Conservation (phyloP, 2,797 vertebrate species). For the Erpetoichthys calabaricus region DNA sequence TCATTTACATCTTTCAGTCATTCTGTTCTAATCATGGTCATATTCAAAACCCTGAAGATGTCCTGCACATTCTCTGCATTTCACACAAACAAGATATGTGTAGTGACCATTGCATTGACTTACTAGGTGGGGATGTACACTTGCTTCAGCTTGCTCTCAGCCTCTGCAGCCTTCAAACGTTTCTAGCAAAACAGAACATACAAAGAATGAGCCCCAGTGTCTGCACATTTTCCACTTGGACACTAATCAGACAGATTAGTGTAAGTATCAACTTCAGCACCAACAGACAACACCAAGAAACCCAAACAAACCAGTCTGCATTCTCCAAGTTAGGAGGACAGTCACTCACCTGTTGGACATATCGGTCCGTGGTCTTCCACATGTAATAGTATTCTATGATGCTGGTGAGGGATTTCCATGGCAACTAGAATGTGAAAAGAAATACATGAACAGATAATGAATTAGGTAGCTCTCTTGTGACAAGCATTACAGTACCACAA, state of each 20-base stretch:
- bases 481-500: not conserved
- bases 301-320: not conserved
- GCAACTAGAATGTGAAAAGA: constrained; percentile 48
- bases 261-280: not conserved
- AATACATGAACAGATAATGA: constrained; percentile 13
- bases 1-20: no score
- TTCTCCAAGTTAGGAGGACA: not conserved
- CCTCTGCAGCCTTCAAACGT: constrained; percentile 90
- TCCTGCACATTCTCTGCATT: no score
- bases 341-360: constrained; percentile 64
- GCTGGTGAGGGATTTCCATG: constrained; percentile 71
- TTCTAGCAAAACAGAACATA: constrained; percentile 52
- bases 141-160: constrained; percentile 95
- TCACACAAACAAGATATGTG: no score
- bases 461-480: not conserved
- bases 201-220: constrained; percentile 6
- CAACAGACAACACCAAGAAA: not conserved
- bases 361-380: constrained; percentile 83
- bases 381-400: constrained; percentile 82
- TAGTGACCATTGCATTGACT: constrained; percentile 36
- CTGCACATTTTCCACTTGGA: not conserved
- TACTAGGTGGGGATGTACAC: constrained; percentile 97
- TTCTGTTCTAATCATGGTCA: no score
- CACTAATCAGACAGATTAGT: not conserved
- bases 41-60: no score